Percentiles rank a stretch among this genome's conserved stretches.
Evolutionary conservation across 2,888 invertebrate genomes (phyloP).

Genomic region (Hybos culiciformis): DNA sequence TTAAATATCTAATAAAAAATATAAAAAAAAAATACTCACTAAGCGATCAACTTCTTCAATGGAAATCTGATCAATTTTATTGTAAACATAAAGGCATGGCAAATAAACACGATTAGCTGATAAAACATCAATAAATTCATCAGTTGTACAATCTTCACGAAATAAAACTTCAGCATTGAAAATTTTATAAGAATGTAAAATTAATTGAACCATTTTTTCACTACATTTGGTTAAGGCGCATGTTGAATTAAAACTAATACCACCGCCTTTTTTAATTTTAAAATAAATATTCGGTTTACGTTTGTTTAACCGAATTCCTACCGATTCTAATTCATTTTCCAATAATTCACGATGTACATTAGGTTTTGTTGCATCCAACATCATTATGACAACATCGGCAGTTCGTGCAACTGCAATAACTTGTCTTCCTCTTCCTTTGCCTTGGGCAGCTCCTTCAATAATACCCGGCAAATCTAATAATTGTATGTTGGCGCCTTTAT

Average conservation of each 20-base stretch:
- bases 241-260: conserved; percentile 92
- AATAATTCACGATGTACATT: conserved; percentile 85
- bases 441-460: conserved; percentile 97
- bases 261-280: conserved; percentile 92
- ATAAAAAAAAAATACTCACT: too few relatives aligned
- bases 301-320: conserved; percentile 94
- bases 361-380: conserved; percentile 98
- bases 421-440: conserved; percentile 82
- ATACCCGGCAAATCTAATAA: conserved; percentile 97
- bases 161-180: conserved; percentile 93
- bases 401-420: conserved; percentile 98
- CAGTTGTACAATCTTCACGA: conserved; percentile 87
- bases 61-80: conserved; percentile 99
- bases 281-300: conserved; percentile 95
- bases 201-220: conserved; percentile 95
- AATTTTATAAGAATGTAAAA: conserved; percentile 96
- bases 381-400: conserved; percentile 95
- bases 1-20: too few relatives aligned
- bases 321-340: conserved; percentile 91
- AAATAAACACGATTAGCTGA: conserved; percentile 90
- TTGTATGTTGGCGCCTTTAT: conserved; percentile 97
- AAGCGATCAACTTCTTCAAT: conserved; percentile 96
- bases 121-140: conserved; percentile 97
- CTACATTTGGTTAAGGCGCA: conserved; percentile 83
- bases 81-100: conserved; percentile 96